Base-by-base conservation (phyloP, 92 coral and sea anemone genomes). In the Umimayanthus chanpuru region DNA sequence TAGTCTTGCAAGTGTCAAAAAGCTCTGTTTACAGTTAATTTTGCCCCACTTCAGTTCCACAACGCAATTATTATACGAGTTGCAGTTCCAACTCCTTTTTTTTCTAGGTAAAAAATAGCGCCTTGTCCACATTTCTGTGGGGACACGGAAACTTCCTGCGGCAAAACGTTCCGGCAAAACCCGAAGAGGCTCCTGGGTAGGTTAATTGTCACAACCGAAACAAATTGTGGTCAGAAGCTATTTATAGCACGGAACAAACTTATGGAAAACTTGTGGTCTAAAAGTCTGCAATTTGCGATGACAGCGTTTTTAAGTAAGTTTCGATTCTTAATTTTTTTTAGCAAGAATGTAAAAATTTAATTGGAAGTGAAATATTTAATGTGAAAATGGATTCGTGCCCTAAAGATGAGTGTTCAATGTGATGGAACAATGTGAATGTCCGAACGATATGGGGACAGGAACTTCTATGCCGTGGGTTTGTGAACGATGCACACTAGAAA, bases 391-490 rank as follows among this genome's bases (percentile, higher is more conserved):
- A 18, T 61, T 2, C 32, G 4, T n/a, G 16, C 40, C 36, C 23
- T 25, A 39, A 78, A 6, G 20, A 25, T 61, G 68, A 61, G 3
- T 14, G 18, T 15, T 56, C 4, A 15, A 61, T 61, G 68, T 18
- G 3, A 81, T 83, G 87, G 87, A 70, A 83, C 77, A n/a, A n/a
- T n/a, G n/a, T n/a, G n/a, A 70, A 43, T 47, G 38, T 89, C 78
- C 92, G 92, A 87, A 85, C 87, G 14, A 66, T 58, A 26, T 87
- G 88, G 85, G 82, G 71, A 87, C 85, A 56, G 91, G 8, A 80
- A 71, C 49, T 41, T 67, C 90, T 4, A 88, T 79, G 74, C 82
- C 70, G 18, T 97, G 98, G 98, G 88, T 80, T 36, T 94, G 98
- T 79, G 87, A 88, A 66, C 80, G 30, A 53, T 96, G 98, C 81